phyloP scores from a whole-genome alignment of 1,140 invertebrate genomes.

The Bombus polaris region DNA sequence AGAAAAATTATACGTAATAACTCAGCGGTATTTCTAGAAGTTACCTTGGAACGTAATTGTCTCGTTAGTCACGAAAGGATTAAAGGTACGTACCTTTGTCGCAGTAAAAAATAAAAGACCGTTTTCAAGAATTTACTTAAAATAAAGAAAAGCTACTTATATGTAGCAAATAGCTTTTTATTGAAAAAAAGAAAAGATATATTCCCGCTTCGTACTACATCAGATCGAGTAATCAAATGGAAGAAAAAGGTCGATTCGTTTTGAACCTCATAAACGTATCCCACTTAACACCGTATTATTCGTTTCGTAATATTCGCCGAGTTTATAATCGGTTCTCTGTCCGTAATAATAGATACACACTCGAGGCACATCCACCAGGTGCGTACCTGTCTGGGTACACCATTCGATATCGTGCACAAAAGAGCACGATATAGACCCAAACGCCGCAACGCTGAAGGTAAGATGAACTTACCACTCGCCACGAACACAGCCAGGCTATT shows the following conservation, averaged over 20 bases:
- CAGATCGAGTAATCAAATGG: background rate
- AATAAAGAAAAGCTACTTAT: too few relatives aligned
- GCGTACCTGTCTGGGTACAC: background rate
- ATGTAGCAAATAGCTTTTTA: too few relatives aligned
- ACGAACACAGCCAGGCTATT: constrained; percentile 74
- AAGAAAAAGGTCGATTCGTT: background rate
- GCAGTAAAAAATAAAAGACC: too few relatives aligned
- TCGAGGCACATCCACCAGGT: background rate
- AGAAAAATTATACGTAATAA: too few relatives aligned
- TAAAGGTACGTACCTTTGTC: too few relatives aligned
- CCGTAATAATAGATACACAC: constrained; percentile 17
- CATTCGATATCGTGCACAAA: constrained; percentile 23
- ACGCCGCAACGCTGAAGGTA: constrained; percentile 59
- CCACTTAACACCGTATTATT: background rate
- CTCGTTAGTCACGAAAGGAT: too few relatives aligned
- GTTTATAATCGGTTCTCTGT: constrained; percentile 43
- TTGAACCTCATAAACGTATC: background rate
- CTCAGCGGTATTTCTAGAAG: too few relatives aligned
- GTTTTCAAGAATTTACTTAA: too few relatives aligned
- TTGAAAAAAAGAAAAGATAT: too few relatives aligned
- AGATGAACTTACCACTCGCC: constrained; percentile 63
- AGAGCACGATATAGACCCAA: constrained; percentile 6
- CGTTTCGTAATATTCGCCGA: background rate
- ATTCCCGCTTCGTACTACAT: background rate
- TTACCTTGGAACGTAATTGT: too few relatives aligned